Conservation (phyloP, 2,888 invertebrate species). For the Meganola albula region DNA sequence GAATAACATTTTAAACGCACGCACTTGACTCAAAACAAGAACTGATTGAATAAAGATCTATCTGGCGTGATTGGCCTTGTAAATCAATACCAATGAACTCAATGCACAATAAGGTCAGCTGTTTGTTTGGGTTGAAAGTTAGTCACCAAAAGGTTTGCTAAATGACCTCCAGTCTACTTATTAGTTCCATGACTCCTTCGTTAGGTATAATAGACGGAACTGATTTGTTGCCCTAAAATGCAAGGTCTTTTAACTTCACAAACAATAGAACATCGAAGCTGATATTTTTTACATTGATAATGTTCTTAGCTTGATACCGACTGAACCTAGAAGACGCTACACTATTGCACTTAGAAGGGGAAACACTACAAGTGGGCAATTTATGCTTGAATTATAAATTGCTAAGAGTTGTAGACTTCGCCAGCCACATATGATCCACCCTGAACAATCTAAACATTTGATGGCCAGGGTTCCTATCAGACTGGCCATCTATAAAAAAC, state of each 20-base stretch:
- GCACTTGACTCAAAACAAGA: slow-evolving; percentile 35
- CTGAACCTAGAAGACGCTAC: too few relatives aligned
- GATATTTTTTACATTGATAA: too few relatives aligned
- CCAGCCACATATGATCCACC: slow-evolving; percentile 56
- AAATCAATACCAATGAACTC: slow-evolving; percentile 33
- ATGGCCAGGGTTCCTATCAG: slow-evolving; percentile 31
- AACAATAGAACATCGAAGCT: too few relatives aligned
- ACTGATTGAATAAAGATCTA: slow-evolving; percentile 46
- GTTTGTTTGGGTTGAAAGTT: slow-evolving; percentile 31
- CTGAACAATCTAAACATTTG: slow-evolving; percentile 31
- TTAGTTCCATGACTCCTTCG: slow-evolving; percentile 11
- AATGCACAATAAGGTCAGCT: slow-evolving; percentile 25
- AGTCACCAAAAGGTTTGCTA: slow-evolving; percentile 19
- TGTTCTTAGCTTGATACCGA: too few relatives aligned
- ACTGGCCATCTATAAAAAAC: slow-evolving; percentile 60
- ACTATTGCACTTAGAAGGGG: too few relatives aligned
- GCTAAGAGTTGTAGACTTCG: slow-evolving; percentile 33
- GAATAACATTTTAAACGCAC: slow-evolving; percentile 42
- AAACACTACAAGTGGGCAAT: slow-evolving; percentile 40
- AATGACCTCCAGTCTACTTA: slow-evolving; percentile 21
- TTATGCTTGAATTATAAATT: slow-evolving; percentile 54
- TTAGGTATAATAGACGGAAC: slow-evolving; percentile 8
- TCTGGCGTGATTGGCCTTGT: slow-evolving; percentile 37
- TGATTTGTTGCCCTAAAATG: slow-evolving; percentile 21
- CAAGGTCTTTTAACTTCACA: too few relatives aligned